Evolutionary conservation across 2,113 vertebrate species (phyloP).

Genomic region (Porphyrio hochstetteri): DNA sequence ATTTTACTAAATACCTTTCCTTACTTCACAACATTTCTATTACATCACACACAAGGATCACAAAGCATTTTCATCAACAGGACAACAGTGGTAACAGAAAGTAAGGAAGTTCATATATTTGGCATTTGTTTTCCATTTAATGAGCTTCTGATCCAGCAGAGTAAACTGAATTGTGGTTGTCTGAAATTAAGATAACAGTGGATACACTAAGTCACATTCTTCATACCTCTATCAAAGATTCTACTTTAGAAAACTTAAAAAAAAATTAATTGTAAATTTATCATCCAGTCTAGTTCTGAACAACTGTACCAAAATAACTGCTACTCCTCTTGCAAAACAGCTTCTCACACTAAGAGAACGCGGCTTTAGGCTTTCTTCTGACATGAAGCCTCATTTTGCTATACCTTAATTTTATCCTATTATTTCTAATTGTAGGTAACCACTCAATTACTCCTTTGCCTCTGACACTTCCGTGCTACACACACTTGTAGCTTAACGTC

Average conservation of each 20-base stretch:
- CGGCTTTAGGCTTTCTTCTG: background rate
- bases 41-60: background rate
- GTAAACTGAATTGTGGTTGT: background rate
- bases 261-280: background rate
- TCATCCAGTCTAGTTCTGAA: background rate
- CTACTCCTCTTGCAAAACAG: background rate
- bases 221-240: background rate
- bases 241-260: background rate
- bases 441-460: background rate
- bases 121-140: background rate
- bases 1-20: background rate
- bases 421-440: background rate
- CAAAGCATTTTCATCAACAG: background rate
- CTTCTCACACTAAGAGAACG: background rate
- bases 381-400: background rate
- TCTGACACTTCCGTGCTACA: fast-evolving
- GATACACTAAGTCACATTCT: background rate
- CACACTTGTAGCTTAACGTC: background rate
- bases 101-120: background rate
- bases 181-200: background rate
- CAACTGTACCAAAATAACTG: background rate
- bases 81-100: background rate
- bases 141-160: background rate
- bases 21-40: background rate
- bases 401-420: background rate